Base-by-base conservation (phyloP, 2,797 vertebrate genomes). In the Urocyon cinereoargenteus region DNA sequence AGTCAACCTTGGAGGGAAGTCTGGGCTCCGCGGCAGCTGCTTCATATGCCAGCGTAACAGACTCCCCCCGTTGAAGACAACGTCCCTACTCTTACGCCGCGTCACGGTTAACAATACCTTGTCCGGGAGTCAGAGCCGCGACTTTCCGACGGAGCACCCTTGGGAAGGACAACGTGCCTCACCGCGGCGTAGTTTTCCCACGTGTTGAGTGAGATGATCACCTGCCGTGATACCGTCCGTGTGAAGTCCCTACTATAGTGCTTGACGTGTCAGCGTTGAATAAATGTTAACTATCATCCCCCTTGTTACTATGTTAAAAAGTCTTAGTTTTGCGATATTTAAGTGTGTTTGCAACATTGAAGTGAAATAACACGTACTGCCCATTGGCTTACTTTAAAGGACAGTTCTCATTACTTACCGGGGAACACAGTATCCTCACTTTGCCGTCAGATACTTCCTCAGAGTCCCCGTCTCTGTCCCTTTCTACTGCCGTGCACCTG, bases 1-100 rank as follows among this genome's bases (percentile, higher is more conserved):
- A 86, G 59, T 61, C 34, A 83, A 62, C 79, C 86, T 91, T 87
- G 73, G 62, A 89, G 78, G 88, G 79, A 75, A 78, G 68, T 68
- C 26, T 81, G 70, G 51, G 24, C 68, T 87, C 40, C 2, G 31
- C 10, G 40, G 15, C 45, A 26, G 12, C 93, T 81, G 59, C 36
- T 15, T 51, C 55, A 57, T 79, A 15, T 13, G 34, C 55, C 94
- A 40, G 68, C 51, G 91, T 93, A 12, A 93, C 40, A 94, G 31
- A 88, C 28, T 18, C 18, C 24, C 34, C 26, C 49, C 31, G 4
- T n/a, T 86, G 86, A 61, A 45, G 28, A 55, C 51, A 83, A 64
- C 62, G 28, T 72, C 22, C 81, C 15, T n/a, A 3, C 22, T n/a
- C 28, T 89, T 21, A 18, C 81, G 10, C 82, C 49, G 3, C 26